A percentile compares a stretch with the other conserved stretches of the same genome.
Evolutionary conservation across 2,797 vertebrate species (phyloP).

Genomic region (Trachurus trachurus): DNA sequence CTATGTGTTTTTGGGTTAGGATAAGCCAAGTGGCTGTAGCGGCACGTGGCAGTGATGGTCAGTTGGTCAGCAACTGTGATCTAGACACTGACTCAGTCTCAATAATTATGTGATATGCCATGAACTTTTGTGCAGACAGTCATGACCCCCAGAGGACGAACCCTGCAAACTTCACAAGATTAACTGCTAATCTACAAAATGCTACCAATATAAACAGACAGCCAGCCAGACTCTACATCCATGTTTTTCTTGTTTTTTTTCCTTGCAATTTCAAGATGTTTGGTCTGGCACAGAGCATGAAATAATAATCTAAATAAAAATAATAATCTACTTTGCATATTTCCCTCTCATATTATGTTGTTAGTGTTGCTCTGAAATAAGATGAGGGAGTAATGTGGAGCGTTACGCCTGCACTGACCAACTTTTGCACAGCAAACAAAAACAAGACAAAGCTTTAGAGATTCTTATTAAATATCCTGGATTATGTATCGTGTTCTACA

Average conservation of each 20-base stretch:
- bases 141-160: not conserved
- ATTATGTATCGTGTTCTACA: not conserved
- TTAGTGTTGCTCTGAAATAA: not conserved
- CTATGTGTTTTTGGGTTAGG: slow-evolving; percentile 16
- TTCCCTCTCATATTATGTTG: not conserved
- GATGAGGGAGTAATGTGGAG: not conserved
- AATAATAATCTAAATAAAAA: not conserved
- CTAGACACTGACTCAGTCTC: not conserved
- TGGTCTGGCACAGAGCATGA: not conserved
- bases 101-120: not conserved
- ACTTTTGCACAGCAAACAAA: not conserved
- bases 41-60: not conserved
- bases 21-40: not conserved
- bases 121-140: not conserved
- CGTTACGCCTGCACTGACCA: not conserved
- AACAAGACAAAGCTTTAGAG: not conserved
- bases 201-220: not conserved
- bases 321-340: not conserved
- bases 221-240: not conserved
- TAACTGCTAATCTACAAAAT: not conserved
- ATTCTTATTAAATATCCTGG: not conserved
- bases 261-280: not conserved
- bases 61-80: not conserved
- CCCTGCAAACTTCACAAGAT: not conserved
- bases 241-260: not conserved